Base-by-base conservation (phyloP, 2,797 vertebrate species). In the Lutra lutra region DNA sequence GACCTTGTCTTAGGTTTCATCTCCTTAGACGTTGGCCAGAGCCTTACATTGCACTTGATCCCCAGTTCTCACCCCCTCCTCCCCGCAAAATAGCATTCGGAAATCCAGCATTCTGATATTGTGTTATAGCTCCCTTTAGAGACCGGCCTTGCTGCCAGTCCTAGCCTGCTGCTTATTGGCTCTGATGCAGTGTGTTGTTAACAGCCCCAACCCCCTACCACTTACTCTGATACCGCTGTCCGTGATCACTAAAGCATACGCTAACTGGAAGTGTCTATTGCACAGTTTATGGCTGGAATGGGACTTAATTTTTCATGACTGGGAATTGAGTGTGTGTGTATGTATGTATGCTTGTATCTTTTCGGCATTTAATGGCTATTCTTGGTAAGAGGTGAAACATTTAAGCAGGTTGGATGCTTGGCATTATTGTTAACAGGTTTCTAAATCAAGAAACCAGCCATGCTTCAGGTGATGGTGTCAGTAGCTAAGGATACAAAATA, bases 301-400 rank as follows among this genome's bases (percentile, higher is more conserved):
- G 97, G 96, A 75, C 96, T 98, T 97, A 92, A 94, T 97, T 92
- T 97, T 95, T 97, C 92, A 91, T 94, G 87, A 92, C 87, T 94
- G 91, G 94, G 85, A 75, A 96, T 95, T 86, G 70, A 86, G 35
- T 38, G 54, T 75, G 75, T 77, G 20, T 66, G 64, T 90, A 29
- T 60, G 54, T 20, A 12, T 89, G 80, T 72, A 78, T 40, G 80
- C 70, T 85, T 94, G 60, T 89, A 51, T 93, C 68, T 86, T 92
- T 84, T 95, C 21, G 32, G 89, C 62, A 7, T 82, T 94, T 89
- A 85, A 70, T 96, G 87, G 48, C 10, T 94, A 87, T 97, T 96
- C 77, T 97, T 88, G 90, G 54, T 93, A 68, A 96, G 89, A 97
- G 75, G 80, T 92, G 87, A 87, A 43, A 86, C 70, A 80, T 68